Conservation (phyloP, 2,797 vertebrate genomes). For the Danio jaintianensis region DNA sequence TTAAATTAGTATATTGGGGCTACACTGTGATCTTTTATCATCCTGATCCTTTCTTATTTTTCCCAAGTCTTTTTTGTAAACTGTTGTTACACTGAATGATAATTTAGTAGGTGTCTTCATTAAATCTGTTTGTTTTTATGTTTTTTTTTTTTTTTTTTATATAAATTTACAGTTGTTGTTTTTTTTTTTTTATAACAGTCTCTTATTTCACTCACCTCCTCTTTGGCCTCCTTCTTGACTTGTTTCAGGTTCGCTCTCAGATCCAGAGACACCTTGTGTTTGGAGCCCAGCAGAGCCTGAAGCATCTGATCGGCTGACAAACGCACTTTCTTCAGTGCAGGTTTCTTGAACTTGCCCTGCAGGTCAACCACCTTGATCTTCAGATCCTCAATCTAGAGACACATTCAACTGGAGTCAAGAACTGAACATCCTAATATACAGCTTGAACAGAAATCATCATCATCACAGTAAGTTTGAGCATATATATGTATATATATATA, state of each 20-base stretch:
- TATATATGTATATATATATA: too few species aligned
- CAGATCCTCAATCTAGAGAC: constrained; percentile 86
- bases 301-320: constrained; percentile 90
- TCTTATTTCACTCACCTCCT: constrained; percentile 59
- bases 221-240: constrained; percentile 85
- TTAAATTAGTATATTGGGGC: too few species aligned
- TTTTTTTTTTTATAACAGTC: background rate
- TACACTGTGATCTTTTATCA: too few species aligned
- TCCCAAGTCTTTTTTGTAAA: too few species aligned
- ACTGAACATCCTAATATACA: background rate
- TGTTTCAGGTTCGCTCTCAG: constrained; percentile 88
- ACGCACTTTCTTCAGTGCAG: constrained; percentile 82
- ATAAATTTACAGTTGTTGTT: too few species aligned
- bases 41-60: too few species aligned
- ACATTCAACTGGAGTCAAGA: constrained; percentile 10
- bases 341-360: constrained; percentile 90
- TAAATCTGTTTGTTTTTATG: too few species aligned
- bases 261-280: constrained; percentile 90
- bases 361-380: constrained; percentile 88
- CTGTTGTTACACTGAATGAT: too few species aligned
- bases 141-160: too few species aligned
- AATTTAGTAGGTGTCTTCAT: too few species aligned
- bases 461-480: background rate
- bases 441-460: background rate
- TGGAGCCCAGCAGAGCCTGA: constrained; percentile 87